Conservation (phyloP, 1,140 invertebrate species). For the Papilio aristodemus region DNA sequence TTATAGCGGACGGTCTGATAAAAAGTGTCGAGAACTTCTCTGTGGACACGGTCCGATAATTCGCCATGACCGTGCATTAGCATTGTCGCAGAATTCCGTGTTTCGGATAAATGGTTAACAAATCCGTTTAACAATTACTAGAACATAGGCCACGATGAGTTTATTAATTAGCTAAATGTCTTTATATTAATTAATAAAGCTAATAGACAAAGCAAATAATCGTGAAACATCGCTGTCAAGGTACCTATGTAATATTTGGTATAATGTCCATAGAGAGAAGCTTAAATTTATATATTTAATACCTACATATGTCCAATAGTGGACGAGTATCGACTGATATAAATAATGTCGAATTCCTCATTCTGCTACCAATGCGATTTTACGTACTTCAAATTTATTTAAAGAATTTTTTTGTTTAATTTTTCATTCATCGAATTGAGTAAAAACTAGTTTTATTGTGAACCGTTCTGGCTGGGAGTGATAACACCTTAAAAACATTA, state of each 20-base stretch:
- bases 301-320: too few relatives aligned
- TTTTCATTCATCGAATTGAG: neutral
- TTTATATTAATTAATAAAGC: neutral
- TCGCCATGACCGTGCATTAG: conserved; percentile 49
- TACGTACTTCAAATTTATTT: too few relatives aligned
- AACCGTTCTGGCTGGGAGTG: neutral
- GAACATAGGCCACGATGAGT: neutral
- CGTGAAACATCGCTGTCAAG: too few relatives aligned
- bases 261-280: too few relatives aligned
- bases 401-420: neutral
- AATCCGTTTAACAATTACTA: conserved; percentile 7
- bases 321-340: too few relatives aligned
- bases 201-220: too few relatives aligned
- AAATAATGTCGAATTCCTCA: too few relatives aligned
- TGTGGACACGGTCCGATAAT: conserved; percentile 49
- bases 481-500: neutral
- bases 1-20: conserved; percentile 36
- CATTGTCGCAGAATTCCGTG: conserved; percentile 45
- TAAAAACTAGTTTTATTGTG: neutral
- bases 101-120: conserved; percentile 35
- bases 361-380: too few relatives aligned
- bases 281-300: too few relatives aligned
- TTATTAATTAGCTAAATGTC: neutral
- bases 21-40: conserved; percentile 44
- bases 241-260: too few relatives aligned